Percentiles rank a stretch among this genome's conserved stretches.
phyloP scores from a whole-genome alignment of 2,113 vertebrate species.

The Vulpes lagopus region DNA sequence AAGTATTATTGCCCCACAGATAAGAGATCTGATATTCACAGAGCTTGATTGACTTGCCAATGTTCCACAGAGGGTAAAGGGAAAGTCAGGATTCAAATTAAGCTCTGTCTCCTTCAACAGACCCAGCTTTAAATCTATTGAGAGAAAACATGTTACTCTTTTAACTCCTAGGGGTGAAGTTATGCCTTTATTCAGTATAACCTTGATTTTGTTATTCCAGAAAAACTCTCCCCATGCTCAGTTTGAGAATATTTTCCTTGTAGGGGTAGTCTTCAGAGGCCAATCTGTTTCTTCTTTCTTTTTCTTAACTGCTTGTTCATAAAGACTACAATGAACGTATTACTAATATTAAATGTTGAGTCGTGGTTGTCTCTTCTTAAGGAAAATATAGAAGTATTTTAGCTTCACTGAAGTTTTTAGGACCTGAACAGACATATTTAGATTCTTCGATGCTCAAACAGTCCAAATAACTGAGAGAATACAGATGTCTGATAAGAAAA shows the following conservation, averaged over 20 bases:
- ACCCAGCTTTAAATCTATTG: not conserved
- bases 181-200: not conserved
- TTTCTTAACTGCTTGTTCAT: not conserved
- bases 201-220: not conserved
- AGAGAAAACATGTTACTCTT: not conserved
- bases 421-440: not conserved
- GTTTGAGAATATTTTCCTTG: not conserved
- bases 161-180: not conserved
- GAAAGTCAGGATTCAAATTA: constrained; percentile 15
- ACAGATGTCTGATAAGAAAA: not conserved
- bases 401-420: not conserved
- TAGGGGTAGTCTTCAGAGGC: not conserved
- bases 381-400: not conserved
- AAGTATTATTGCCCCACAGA: not conserved
- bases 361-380: not conserved
- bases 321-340: not conserved
- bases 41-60: not conserved
- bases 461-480: not conserved
- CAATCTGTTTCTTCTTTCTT: not conserved
- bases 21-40: not conserved
- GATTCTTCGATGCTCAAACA: not conserved
- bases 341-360: not conserved
- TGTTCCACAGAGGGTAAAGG: not conserved
- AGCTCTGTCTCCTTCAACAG: not conserved
- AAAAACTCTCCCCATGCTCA: not conserved